These are phyloP conservation scores for Albula glossodonta DNA, from an alignment of 2,113 vertebrate genomes.

Conservation along the genomic window DNA sequence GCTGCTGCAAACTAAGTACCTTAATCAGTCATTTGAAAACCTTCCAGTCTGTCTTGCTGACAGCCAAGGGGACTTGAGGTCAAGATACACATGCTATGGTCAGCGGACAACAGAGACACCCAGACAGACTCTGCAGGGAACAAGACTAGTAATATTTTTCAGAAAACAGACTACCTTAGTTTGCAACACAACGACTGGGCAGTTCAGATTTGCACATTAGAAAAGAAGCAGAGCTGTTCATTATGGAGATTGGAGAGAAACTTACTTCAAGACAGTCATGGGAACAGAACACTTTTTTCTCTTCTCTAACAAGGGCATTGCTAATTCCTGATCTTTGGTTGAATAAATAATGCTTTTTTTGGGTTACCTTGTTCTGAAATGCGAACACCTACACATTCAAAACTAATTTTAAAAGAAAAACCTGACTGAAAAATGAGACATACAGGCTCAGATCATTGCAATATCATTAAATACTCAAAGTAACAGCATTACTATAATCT, in stretches of 20 bases:
- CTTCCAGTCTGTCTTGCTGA: not conserved
- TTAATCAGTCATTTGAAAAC: not conserved
- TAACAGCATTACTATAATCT: too few species aligned
- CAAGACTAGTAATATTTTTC: not conserved
- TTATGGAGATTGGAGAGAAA: not conserved
- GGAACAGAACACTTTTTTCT: not conserved
- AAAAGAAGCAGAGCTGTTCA: not conserved
- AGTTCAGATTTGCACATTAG: not conserved
- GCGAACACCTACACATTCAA: not conserved
- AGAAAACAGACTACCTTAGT: not conserved
- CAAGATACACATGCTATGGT: not conserved
- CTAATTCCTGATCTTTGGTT: not conserved
- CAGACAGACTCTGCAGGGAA: not conserved
- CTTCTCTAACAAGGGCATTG: not conserved
- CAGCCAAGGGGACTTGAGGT: not conserved
- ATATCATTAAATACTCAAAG: too few species aligned
- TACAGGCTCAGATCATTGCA: too few species aligned
- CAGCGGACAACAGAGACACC: not conserved
- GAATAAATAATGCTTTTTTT: not conserved
- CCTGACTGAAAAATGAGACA: not conserved
- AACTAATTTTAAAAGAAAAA: not conserved
- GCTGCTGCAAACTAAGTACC: not conserved
- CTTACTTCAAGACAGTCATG: not conserved
- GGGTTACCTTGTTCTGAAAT: not conserved
- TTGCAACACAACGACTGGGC: not conserved